phyloP scores from a whole-genome alignment of 1,140 invertebrate species.

The Macrocentrus cingulum region DNA sequence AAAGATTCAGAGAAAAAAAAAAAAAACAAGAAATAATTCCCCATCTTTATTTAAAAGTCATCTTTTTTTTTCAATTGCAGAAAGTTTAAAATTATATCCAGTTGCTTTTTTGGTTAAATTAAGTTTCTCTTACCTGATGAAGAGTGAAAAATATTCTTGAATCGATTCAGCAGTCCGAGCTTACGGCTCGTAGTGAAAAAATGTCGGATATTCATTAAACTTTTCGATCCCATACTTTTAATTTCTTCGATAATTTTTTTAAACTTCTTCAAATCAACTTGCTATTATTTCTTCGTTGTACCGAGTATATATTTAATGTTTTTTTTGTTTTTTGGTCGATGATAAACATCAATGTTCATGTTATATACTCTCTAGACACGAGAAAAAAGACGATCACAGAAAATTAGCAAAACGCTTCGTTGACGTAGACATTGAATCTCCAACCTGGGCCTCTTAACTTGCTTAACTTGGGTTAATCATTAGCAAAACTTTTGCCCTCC shows the following conservation, averaged over 20 bases:
- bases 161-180: conserved; percentile 27
- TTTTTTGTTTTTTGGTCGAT: too few species aligned
- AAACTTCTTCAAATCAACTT: too few species aligned
- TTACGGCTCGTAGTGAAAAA: too few species aligned
- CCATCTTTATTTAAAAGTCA: conserved; percentile 38
- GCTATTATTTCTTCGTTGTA: too few species aligned
- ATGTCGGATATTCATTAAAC: too few species aligned
- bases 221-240: too few species aligned
- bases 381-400: conserved; percentile 1
- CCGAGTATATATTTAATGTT: too few species aligned
- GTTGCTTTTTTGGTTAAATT: not conserved
- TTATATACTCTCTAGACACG: not conserved
- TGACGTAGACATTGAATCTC: conserved; percentile 23
- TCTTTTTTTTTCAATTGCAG: conserved; percentile 38
- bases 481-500: conserved; percentile 47
- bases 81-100: too few species aligned
- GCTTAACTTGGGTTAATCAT: conserved; percentile 48
- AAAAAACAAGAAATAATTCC: too few species aligned
- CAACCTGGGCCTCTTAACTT: conserved; percentile 29
- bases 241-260: not conserved
- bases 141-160: conserved; percentile 29
- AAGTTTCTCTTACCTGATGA: conserved; percentile 29
- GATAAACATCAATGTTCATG: too few species aligned
- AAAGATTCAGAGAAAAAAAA: too few species aligned
- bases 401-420: conserved; percentile 6